Evolutionary conservation across 2,113 vertebrate species (phyloP).

Genomic region (Rhinogobius similis): DNA sequence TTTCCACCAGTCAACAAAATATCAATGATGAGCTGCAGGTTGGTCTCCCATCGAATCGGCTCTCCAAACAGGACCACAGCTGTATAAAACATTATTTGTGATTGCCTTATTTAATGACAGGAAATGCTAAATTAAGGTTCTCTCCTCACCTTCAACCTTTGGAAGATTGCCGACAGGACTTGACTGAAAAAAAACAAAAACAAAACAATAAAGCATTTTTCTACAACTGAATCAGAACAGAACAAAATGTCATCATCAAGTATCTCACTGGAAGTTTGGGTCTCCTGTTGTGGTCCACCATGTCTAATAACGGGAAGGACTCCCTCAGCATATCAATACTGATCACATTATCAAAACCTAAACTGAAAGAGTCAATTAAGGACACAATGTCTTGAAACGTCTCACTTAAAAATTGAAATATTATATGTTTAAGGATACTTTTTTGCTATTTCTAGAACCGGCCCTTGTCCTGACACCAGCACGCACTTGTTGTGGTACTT

Average conservation of each 20-base stretch:
- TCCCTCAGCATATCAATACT: conserved; percentile 86
- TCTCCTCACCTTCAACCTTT: conserved; percentile 83
- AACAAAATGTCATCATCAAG: background rate
- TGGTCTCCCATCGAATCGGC: conserved; percentile 91
- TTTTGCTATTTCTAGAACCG: conserved; percentile 88
- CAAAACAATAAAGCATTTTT: conserved; percentile 14
- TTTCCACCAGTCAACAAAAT: conserved; percentile 85
- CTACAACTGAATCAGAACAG: background rate
- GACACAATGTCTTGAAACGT: conserved; percentile 10
- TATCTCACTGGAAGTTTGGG: conserved; percentile 80
- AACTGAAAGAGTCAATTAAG: conserved; percentile 54
- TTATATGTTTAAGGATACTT: conserved; percentile 79
- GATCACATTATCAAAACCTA: conserved; percentile 86
- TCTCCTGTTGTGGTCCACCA: conserved; percentile 86
- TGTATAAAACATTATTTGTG: conserved; percentile 34
- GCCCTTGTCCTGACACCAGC: conserved; percentile 90
- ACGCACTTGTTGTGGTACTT: conserved; percentile 89
- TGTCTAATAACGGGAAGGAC: conserved; percentile 86
- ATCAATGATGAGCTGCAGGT: conserved; percentile 88
- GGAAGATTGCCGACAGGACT: conserved; percentile 79
- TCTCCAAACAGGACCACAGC: conserved; percentile 90
- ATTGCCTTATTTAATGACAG: background rate
- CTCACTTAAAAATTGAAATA: background rate
- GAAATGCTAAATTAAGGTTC: background rate
- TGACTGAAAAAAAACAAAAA: conserved; percentile 74